phyloP scores from a whole-genome alignment of 35 echinoderm and acorn worm genomes.

The Chiridota heheva region DNA sequence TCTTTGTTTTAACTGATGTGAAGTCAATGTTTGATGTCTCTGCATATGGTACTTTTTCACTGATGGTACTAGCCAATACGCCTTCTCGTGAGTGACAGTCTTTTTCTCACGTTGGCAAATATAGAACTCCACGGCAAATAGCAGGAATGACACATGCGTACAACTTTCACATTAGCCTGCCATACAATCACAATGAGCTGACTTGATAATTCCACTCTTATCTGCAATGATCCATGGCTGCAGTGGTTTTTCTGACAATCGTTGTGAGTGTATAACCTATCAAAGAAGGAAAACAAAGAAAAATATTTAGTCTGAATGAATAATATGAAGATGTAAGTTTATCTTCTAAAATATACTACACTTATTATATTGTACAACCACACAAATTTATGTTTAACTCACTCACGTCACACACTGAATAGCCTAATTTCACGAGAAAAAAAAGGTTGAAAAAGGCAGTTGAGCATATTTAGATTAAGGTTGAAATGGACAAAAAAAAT shows the following conservation, averaged over 20 bases:
- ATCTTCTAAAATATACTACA: no score
- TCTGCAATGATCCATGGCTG: slow-evolving; percentile 45
- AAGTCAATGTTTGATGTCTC: slow-evolving; percentile 35
- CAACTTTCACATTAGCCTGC: slow-evolving; percentile 28
- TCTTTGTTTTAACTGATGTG: slow-evolving; percentile 36
- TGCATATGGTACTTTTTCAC: neutral
- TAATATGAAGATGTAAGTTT: no score
- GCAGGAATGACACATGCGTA: slow-evolving; percentile 29
- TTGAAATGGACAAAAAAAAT: no score
- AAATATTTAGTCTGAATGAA: no score
- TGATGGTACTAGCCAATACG: slow-evolving; percentile 31
- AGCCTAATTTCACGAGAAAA: no score
- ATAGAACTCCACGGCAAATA: slow-evolving; percentile 39
- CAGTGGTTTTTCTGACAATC: neutral
- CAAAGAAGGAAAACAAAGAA: neutral
- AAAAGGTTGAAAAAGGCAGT: no score
- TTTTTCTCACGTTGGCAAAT: slow-evolving; percentile 21
- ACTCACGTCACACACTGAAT: no score
- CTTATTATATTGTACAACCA: no score
- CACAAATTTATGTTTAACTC: no score
- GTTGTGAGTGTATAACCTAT: slow-evolving; percentile 8
- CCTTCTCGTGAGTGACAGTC: slow-evolving; percentile 40
- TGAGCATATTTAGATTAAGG: no score
- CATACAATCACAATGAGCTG: slow-evolving; percentile 53
- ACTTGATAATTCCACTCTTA: slow-evolving; percentile 20